Base-by-base conservation (phyloP, 2,888 invertebrate genomes). In the Pinctada fucata region DNA sequence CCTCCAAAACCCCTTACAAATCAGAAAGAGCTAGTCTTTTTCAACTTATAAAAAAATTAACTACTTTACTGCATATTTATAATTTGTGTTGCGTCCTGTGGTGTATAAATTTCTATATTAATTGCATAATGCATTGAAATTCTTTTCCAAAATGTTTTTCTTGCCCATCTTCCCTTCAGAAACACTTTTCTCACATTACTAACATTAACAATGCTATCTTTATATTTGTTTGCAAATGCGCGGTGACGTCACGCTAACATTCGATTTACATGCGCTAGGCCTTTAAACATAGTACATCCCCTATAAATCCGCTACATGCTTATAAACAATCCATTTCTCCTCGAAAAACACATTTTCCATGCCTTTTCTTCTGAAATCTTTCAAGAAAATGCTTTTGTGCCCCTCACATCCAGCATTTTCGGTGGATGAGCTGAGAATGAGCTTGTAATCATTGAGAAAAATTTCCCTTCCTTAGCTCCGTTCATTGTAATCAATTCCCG, bases 221-320 rank as follows among this genome's bases (percentile, higher is more conserved):
- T 74, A 72, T 75, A 78, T 78, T 58, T 80, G 80, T 80, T 80
- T 80, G 80, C 73, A 80, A 71, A 74, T 77, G 67, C 52, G 70
- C 51, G 67, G 77, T 80, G 80, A 80, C 80, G 80, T 80, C 80
- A 80, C 75, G 58, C 69, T 72, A 66, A 73, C 69, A 52, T 66
- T 77, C 77, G 72, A 75, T 71, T 70, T 72, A 80, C 80, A 80
- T 80, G 80, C 80, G 75, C 76, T 80, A 71, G 73, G 73, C 77
- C 76, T 74, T 58, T 58, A 58, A 58, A 58, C 58, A 58, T 58
- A 10, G 8, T 58, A 58, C 58, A 58, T 58, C 13, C 58, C 58
- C 58, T 58, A 58, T 13, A 58, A 58, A 58, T 58, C 58, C 58
- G 6, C 8, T 58, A 58, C 58, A 58, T 58, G 8, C 8, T 1